These are phyloP conservation scores for Sialia sialis DNA, from an alignment of 2,113 vertebrate species.

Conservation along the genomic window DNA sequence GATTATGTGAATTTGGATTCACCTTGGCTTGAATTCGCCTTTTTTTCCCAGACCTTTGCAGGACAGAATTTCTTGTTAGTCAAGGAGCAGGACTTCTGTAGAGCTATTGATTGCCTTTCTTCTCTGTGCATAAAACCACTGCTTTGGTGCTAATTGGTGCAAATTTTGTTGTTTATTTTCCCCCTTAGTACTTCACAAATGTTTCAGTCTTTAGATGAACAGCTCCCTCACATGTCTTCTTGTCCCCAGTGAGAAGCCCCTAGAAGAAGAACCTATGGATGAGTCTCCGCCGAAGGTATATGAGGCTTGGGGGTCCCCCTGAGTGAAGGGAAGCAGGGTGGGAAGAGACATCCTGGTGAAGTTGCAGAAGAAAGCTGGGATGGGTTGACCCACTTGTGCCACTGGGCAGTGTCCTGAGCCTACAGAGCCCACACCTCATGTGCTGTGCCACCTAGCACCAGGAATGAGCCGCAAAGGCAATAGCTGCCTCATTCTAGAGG, in stretches of 20 bases:
- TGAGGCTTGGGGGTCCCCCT: background rate
- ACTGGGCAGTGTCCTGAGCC: background rate
- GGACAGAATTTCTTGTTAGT: background rate
- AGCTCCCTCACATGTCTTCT: background rate
- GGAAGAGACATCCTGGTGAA: background rate
- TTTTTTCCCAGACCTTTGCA: background rate
- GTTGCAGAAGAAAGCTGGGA: background rate
- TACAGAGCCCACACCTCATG: background rate
- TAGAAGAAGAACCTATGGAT: background rate
- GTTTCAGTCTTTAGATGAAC: background rate
- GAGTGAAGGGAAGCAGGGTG: background rate
- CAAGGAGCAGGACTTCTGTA: background rate
- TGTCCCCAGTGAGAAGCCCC: background rate
- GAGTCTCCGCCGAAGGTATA: background rate
- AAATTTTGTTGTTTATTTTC: background rate
- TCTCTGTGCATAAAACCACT: accelerated
- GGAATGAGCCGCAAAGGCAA: background rate
- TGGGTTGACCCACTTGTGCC: accelerated
- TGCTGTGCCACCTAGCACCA: accelerated
- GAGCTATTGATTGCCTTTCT: background rate
- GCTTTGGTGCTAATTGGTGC: background rate
- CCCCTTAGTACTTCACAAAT: background rate
- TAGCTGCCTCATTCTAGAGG: no score
- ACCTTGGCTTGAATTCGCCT: background rate
- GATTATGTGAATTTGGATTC: background rate